Evolutionary conservation across 2,113 vertebrate species (phyloP).

Genomic region (Leptocoma aspasia): DNA sequence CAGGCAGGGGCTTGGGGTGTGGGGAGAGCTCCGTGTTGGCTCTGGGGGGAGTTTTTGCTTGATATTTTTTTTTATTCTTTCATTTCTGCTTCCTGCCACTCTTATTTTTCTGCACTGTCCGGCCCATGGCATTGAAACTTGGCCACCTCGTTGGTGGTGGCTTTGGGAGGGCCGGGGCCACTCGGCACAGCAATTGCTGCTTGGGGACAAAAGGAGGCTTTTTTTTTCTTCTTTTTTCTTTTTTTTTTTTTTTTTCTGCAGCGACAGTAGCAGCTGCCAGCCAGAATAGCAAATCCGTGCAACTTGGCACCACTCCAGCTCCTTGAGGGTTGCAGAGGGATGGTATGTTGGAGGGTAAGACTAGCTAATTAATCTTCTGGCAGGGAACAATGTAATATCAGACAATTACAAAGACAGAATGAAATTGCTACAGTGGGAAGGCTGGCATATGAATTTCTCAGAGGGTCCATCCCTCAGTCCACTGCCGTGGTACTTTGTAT

Average conservation of each 20-base stretch:
- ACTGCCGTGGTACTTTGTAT: background rate
- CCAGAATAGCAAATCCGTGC: conserved; percentile 43
- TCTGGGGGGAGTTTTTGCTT: fast-evolving
- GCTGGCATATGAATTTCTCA: conserved; percentile 58
- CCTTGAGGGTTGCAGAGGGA: conserved; percentile 52
- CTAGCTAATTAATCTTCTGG: conserved; percentile 67
- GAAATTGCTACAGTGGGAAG: conserved; percentile 50
- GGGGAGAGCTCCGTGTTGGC: background rate
- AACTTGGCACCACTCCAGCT: conserved; percentile 71
- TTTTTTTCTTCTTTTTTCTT: background rate
- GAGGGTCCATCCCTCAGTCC: conserved; percentile 49
- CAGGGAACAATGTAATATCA: conserved; percentile 71
- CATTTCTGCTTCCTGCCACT: background rate
- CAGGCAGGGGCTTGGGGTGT: conserved; percentile 31
- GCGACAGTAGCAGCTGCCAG: conserved; percentile 46
- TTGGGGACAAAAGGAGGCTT: conserved; percentile 40
- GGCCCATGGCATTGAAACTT: background rate
- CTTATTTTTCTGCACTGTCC: background rate
- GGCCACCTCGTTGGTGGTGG: background rate
- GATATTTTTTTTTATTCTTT: background rate
- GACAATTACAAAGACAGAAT: conserved; percentile 57
- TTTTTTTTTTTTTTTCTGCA: background rate
- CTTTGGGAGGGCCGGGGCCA: background rate
- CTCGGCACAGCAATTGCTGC: conserved; percentile 53
- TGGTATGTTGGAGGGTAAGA: conserved; percentile 62